These are phyloP conservation scores for Metridium senile DNA, from an alignment of 92 coral and sea anemone genomes.

Conservation along the genomic window DNA sequence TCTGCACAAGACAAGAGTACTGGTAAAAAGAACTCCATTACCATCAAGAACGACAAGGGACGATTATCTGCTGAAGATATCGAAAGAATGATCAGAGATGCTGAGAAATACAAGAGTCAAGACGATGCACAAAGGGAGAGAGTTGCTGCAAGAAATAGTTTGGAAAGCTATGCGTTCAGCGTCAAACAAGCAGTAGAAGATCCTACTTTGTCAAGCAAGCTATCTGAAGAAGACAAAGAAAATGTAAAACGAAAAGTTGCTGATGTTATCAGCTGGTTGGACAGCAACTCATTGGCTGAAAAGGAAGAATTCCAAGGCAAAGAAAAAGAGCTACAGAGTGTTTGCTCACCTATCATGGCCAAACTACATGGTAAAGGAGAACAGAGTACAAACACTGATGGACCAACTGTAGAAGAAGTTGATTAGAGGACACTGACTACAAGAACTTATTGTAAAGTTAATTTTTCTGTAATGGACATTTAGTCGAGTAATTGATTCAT, in stretches of 20 bases:
- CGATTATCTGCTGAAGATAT: constrained; percentile 71
- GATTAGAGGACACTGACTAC: constrained; percentile 28
- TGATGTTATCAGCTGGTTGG: constrained; percentile 82
- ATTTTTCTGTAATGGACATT: no score
- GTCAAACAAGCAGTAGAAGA: constrained; percentile 65
- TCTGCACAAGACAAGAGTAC: constrained; percentile 82
- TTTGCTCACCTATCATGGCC: constrained; percentile 87
- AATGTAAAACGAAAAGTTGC: constrained; percentile 49
- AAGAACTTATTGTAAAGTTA: no score
- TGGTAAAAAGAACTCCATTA: constrained; percentile 58
- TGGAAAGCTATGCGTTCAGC: constrained; percentile 63
- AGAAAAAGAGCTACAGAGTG: constrained; percentile 69
- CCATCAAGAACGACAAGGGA: constrained; percentile 78
- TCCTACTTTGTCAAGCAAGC: constrained; percentile 43
- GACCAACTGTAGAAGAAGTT: constrained; percentile 63
- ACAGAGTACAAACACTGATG: constrained; percentile 19
- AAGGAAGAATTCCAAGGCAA: constrained; percentile 76
- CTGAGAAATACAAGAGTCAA: constrained; percentile 70
- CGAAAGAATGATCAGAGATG: constrained; percentile 69
- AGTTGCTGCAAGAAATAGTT: constrained; percentile 60
- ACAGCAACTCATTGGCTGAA: constrained; percentile 67
- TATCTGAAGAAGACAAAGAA: constrained; percentile 45
- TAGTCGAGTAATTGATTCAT: no score
- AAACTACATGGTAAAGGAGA: constrained; percentile 67
- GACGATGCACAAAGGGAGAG: constrained; percentile 71